These are phyloP conservation scores for Oceanites oceanicus DNA, from an alignment of 2,113 vertebrate species.

Conservation along the genomic window DNA sequence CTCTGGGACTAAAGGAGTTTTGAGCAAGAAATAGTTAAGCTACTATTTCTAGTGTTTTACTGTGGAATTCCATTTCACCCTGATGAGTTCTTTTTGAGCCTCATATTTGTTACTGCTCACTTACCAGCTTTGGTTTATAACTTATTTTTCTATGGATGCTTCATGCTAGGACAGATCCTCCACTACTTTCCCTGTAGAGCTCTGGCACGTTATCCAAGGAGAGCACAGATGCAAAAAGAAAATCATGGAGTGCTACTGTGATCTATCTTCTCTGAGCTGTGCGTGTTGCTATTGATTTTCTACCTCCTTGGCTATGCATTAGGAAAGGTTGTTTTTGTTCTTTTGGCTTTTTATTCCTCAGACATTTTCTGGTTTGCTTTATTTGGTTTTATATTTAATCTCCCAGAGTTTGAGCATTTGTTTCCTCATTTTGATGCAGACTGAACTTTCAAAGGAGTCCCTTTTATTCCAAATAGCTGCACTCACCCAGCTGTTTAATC, in stretches of 20 bases:
- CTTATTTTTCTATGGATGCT: neutral
- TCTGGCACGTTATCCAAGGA: neutral
- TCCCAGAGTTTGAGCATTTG: neutral
- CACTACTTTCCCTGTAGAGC: neutral
- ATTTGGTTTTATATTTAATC: neutral
- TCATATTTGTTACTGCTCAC: neutral
- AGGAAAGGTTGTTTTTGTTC: neutral
- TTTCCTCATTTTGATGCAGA: neutral
- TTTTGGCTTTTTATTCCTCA: neutral
- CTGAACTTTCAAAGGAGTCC: neutral
- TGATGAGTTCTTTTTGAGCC: neutral
- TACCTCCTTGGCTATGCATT: neutral
- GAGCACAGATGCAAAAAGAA: neutral
- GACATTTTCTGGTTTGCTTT: neutral
- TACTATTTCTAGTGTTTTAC: neutral
- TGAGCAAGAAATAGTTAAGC: neutral
- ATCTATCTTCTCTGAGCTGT: neutral
- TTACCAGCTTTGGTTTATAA: neutral
- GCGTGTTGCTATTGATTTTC: neutral
- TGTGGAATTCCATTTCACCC: neutral
- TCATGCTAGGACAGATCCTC: neutral
- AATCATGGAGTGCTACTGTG: neutral
- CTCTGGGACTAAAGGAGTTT: neutral
- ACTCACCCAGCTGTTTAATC: neutral
- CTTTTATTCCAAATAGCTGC: neutral